phyloP scores from a whole-genome alignment of 1,140 invertebrate genomes.

The Drosophila ohnishii region DNA sequence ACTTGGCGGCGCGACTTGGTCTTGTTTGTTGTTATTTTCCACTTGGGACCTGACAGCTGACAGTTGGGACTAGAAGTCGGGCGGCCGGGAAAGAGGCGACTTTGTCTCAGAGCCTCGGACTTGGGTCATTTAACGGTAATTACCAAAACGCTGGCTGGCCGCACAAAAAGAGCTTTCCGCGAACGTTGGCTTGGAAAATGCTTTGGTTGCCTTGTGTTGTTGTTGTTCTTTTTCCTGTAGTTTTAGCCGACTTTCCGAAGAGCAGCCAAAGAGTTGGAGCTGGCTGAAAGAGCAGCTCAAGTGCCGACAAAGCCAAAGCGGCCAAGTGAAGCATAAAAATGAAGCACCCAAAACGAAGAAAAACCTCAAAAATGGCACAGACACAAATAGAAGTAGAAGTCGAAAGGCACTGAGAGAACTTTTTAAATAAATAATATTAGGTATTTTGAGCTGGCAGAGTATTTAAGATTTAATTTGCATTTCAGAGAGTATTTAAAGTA shows the following conservation, averaged over 20 bases:
- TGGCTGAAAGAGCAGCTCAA: conserved; percentile 44
- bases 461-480: neutral
- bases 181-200: conserved; percentile 53
- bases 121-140: conserved; percentile 80
- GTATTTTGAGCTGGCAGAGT: neutral
- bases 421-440: too few relatives aligned
- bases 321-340: conserved; percentile 72
- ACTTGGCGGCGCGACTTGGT: conserved; percentile 41
- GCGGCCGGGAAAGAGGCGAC: neutral
- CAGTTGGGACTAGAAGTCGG: conserved; percentile 3
- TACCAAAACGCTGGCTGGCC: conserved; percentile 52
- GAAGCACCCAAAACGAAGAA: conserved; percentile 64
- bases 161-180: conserved; percentile 60
- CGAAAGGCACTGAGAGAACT: neutral
- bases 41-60: conserved; percentile 51
- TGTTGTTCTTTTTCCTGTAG: conserved; percentile 8
- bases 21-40: conserved; percentile 26
- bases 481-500: too few relatives aligned
- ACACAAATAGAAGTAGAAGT: conserved; percentile 40
- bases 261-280: conserved; percentile 11
- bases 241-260: conserved; percentile 38
- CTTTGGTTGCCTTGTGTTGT: conserved; percentile 5
- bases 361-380: conserved; percentile 38
- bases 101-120: conserved; percentile 39
- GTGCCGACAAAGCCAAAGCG: conserved; percentile 74